Base-by-base conservation (phyloP, 2,888 invertebrate genomes). In the Callyntrura sp. region DNA sequence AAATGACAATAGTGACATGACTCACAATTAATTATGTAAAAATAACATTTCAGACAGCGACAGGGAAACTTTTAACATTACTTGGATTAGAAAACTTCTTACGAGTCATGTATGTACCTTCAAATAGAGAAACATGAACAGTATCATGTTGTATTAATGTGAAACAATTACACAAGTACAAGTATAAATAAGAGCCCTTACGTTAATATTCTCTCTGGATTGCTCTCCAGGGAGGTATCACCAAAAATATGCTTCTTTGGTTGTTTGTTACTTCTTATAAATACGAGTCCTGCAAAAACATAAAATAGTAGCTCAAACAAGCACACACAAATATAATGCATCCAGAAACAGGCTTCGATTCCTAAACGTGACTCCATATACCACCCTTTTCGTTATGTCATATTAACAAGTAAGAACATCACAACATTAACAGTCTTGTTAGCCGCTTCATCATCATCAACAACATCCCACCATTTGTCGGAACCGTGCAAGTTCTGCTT, bases 371-470 rank as follows among this genome's bases (percentile, higher is more conserved):
- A 23, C 17, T 11, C 20, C 2, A 14, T 68, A 51, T 17, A 9
- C 6, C 82, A 88, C 88, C 88, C 84, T 84, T 89, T 89, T 89
- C 78, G 79, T 89, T 85, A 79, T 89, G 89, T 85, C 85, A 89
- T 85, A 84, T 85, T 89, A 84, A 89, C 85, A 89, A 68, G 89
- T 43, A 85, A 85, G 84, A 89, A 79, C 88, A 84, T 84, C 83
- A 88, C 78, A 88, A 88, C 88, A 88, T 84, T 76, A 88, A 84
- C 84, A 84, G 79, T 85, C 89, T 89, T 89, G 89, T 89, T 89
- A 89, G 89, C 84, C 88, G 83, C 79, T 68, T 68, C 84, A 79
- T 62, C 55, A 23, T 82, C 57, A 68, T 83, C 60, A 57, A 76
- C 76, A 87, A 43, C 17, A 11, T 23, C 12, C 51, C 62, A 48